Percentiles rank a stretch among this genome's conserved stretches.
Conservation (phyloP, 1,140 invertebrate species). For the Rhopalosiphum maidis region DNA sequence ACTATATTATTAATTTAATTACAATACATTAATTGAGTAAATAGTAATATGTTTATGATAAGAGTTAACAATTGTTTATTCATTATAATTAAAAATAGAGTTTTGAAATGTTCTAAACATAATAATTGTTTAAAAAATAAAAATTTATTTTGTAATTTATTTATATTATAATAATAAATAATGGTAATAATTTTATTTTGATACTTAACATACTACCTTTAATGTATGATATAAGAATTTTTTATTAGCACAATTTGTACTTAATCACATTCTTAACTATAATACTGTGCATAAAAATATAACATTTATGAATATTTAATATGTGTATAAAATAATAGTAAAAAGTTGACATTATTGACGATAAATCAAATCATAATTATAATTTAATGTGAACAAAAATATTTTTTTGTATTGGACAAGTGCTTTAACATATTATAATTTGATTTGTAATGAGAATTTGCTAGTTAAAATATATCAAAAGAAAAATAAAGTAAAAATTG, state of each 20-base stretch:
- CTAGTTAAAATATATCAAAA: background rate
- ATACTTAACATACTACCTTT: background rate
- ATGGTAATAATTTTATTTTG: slow-evolving; percentile 26
- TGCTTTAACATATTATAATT: background rate
- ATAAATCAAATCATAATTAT: background rate
- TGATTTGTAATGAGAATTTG: background rate
- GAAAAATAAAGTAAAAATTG: background rate
- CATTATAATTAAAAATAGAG: slow-evolving; percentile 20
- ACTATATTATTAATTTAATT: background rate
- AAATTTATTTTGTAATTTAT: background rate
- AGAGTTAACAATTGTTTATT: background rate
- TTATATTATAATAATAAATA: slow-evolving; percentile 3
- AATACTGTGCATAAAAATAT: slow-evolving; percentile 45
- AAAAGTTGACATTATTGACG: background rate
- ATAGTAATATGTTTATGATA: background rate
- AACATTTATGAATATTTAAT: slow-evolving; percentile 29
- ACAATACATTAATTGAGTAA: background rate
- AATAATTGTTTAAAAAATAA: slow-evolving; percentile 14
- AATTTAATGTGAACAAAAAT: background rate
- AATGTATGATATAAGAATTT: slow-evolving; percentile 1
- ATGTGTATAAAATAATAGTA: slow-evolving; percentile 17
- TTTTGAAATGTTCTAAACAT: background rate
- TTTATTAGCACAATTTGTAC: slow-evolving; percentile 1
- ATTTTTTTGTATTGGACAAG: background rate
- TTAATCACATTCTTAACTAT: slow-evolving; percentile 2